These are phyloP conservation scores for Darevskia mixta DNA, from an alignment of 2,797 vertebrate genomes.

Conservation along the genomic window DNA sequence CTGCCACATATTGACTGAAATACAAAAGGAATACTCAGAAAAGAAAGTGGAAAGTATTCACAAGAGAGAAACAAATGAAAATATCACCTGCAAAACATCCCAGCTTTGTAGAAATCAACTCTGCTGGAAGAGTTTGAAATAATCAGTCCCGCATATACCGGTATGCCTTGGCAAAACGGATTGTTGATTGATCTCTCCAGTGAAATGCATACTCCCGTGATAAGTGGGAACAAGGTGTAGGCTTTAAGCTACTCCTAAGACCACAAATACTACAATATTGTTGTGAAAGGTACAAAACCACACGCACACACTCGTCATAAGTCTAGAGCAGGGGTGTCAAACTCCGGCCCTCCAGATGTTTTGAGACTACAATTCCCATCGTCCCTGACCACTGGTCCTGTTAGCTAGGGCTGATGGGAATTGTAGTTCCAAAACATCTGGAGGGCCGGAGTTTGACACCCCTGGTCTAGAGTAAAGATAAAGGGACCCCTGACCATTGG, in stretches of 20 bases:
- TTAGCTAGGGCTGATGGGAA: too few relatives aligned
- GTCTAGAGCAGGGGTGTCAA: too few relatives aligned
- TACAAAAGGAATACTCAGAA: slow-evolving; percentile 18
- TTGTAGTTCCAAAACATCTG: too few relatives aligned
- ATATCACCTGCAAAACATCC: slow-evolving; percentile 47
- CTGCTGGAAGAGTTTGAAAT: slow-evolving; percentile 16
- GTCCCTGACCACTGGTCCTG: too few relatives aligned
- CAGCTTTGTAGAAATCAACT: slow-evolving; percentile 46
- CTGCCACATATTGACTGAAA: slow-evolving; percentile 47
- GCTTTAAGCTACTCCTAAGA: slow-evolving; percentile 32
- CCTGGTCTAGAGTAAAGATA: too few relatives aligned
- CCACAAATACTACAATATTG: neutral
- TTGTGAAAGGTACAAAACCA: slow-evolving; percentile 14
- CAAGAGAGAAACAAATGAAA: neutral
- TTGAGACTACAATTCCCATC: too few relatives aligned
- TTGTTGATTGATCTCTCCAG: slow-evolving; percentile 26
- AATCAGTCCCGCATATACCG: neutral
- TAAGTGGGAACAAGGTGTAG: neutral
- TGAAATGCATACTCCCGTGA: slow-evolving; percentile 24
- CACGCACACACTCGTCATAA: slow-evolving; percentile 29
- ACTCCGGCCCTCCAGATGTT: too few relatives aligned
- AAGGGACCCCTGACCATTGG: too few relatives aligned
- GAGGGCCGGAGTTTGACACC: too few relatives aligned
- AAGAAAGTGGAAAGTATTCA: slow-evolving; percentile 7
- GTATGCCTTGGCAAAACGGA: neutral